A percentile compares a stretch with the other conserved stretches of the same genome.
These are phyloP conservation scores for Rhabdophis nuchalis DNA, from an alignment of 2,797 vertebrate genomes.

Conservation along the genomic window DNA sequence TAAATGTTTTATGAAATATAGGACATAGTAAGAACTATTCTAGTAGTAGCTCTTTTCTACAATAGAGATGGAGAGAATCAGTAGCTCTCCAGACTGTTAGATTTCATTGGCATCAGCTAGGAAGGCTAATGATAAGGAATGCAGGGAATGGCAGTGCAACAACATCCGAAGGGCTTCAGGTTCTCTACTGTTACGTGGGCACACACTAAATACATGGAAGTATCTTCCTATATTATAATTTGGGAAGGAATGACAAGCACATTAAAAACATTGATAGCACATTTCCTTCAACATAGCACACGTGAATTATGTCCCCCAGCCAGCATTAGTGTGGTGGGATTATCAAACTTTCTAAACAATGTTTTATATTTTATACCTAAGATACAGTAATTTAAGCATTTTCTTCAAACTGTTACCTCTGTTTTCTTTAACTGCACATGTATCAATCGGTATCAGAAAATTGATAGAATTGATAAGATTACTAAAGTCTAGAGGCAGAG, in stretches of 20 bases:
- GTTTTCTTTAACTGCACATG: neutral
- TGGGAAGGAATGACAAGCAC: neutral
- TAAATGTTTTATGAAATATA: neutral
- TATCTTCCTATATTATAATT: neutral
- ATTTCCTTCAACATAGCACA: neutral
- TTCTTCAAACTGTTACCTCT: neutral
- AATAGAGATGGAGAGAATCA: neutral
- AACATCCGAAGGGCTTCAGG: neutral
- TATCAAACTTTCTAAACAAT: neutral
- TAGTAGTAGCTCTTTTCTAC: fast-evolving
- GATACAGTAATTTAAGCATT: neutral
- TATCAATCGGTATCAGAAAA: neutral
- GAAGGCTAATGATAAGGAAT: neutral
- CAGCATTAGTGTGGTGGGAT: neutral
- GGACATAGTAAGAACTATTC: slow-evolving; percentile 14
- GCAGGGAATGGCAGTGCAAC: neutral
- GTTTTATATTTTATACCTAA: neutral
- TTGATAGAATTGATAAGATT: neutral
- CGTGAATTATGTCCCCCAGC: neutral
- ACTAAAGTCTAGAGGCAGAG: no score
- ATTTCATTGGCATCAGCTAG: neutral
- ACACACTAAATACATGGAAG: neutral
- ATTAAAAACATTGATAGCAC: neutral
- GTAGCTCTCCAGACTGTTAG: neutral
- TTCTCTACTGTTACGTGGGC: neutral